Evolutionary conservation across 2,113 vertebrate genomes (phyloP).

Genomic region (Columba janthina): DNA sequence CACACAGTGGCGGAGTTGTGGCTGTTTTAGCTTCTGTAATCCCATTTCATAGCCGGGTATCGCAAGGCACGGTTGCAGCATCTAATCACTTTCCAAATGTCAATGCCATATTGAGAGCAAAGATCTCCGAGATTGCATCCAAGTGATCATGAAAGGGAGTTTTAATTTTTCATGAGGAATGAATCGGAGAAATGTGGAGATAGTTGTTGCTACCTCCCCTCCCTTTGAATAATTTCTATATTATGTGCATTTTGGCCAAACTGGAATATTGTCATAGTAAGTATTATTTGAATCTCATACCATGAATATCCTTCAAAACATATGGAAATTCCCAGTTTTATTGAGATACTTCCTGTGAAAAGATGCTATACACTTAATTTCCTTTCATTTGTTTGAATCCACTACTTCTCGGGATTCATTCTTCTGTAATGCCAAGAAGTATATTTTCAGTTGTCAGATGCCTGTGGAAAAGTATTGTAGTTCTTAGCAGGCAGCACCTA

Average conservation of each 20-base stretch:
- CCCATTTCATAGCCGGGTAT: not conserved
- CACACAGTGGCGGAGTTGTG: not conserved
- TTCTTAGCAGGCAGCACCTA: not conserved
- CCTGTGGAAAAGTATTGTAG: not conserved
- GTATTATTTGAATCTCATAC: not conserved
- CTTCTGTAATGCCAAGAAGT: not conserved
- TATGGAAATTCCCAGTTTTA: not conserved
- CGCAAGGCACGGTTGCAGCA: not conserved
- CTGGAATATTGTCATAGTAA: not conserved
- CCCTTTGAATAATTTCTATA: not conserved
- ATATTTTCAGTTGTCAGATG: not conserved
- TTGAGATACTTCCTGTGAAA: not conserved
- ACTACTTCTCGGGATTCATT: not conserved
- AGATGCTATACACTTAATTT: not conserved
- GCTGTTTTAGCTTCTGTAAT: not conserved
- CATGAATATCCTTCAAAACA: not conserved
- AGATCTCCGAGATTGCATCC: not conserved
- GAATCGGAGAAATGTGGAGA: not conserved
- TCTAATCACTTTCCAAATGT: not conserved
- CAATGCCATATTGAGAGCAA: not conserved
- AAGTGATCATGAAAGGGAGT: not conserved
- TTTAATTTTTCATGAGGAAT: not conserved
- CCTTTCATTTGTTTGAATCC: not conserved
- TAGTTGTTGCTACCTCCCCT: rapidly evolving
- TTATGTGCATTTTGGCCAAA: not conserved